Evolutionary conservation across 2,797 vertebrate genomes (phyloP).

Genomic region (Phataginus tetradactyla): DNA sequence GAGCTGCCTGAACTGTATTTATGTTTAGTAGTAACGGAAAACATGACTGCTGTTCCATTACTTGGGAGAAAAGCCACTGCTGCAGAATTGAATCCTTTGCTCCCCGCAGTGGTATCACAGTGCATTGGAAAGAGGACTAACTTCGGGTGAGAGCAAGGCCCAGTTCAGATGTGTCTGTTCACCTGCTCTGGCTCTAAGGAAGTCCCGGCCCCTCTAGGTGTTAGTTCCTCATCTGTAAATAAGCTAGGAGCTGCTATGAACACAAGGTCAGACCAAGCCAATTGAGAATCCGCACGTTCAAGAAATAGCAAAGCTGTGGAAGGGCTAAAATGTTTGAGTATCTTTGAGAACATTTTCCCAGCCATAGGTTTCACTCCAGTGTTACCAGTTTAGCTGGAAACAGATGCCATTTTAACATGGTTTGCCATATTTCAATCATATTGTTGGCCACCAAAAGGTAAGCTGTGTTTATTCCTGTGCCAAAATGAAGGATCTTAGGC

Average conservation of each 20-base stretch:
- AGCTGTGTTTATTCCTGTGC: background rate
- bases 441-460: background rate
- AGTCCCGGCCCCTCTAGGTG: background rate
- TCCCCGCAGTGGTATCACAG: background rate
- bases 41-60: background rate
- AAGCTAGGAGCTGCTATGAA: background rate
- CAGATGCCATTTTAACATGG: background rate
- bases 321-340: background rate
- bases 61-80: background rate
- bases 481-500: background rate
- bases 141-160: background rate
- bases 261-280: background rate
- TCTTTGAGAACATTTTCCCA: background rate
- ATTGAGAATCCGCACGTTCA: background rate
- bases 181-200: background rate
- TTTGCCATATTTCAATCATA: constrained; percentile 18
- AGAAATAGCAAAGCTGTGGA: background rate
- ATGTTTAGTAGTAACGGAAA: background rate
- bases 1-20: background rate
- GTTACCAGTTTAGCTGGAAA: constrained; percentile 13
- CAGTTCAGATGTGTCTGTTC: background rate
- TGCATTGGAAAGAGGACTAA: background rate
- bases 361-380: background rate
- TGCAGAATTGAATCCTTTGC: background rate
- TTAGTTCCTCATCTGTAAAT: background rate